Evolutionary conservation across 2,797 vertebrate genomes (phyloP).

Genomic region (Remorina albescens): DNA sequence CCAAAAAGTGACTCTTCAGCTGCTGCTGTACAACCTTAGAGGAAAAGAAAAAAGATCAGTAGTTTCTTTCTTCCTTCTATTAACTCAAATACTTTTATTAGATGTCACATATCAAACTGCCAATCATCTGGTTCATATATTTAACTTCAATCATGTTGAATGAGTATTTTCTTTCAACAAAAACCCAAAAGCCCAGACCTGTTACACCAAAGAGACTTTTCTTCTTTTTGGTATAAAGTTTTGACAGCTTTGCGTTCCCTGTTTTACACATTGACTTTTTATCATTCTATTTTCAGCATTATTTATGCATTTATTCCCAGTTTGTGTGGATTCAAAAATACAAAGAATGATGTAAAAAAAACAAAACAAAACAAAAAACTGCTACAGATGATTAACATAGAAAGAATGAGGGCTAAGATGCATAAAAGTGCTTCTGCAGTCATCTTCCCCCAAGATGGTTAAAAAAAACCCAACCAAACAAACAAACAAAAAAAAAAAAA

Average conservation of each 20-base stretch:
- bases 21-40: too few relatives aligned
- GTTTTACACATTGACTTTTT: constrained; percentile 12
- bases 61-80: not conserved
- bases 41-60: not conserved
- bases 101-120: not conserved
- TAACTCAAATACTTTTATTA: too few relatives aligned
- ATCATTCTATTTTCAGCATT: constrained; percentile 21
- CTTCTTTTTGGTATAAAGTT: not conserved
- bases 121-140: not conserved
- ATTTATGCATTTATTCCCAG: constrained; percentile 38
- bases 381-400: constrained; percentile 38
- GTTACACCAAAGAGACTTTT: constrained; percentile 8
- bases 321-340: constrained; percentile 4
- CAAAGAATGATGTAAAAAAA: not conserved
- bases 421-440: constrained; percentile 16
- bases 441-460: constrained; percentile 6
- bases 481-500: too few relatives aligned
- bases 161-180: not conserved
- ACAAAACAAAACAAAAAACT: too few relatives aligned
- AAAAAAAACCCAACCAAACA: too few relatives aligned
- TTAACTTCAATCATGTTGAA: too few relatives aligned
- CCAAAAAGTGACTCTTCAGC: too few relatives aligned
- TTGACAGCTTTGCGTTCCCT: constrained; percentile 25
- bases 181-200: not conserved
- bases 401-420: constrained; percentile 41